Conservation (phyloP, 2,797 vertebrate genomes). For the Tarsius wallacei region DNA sequence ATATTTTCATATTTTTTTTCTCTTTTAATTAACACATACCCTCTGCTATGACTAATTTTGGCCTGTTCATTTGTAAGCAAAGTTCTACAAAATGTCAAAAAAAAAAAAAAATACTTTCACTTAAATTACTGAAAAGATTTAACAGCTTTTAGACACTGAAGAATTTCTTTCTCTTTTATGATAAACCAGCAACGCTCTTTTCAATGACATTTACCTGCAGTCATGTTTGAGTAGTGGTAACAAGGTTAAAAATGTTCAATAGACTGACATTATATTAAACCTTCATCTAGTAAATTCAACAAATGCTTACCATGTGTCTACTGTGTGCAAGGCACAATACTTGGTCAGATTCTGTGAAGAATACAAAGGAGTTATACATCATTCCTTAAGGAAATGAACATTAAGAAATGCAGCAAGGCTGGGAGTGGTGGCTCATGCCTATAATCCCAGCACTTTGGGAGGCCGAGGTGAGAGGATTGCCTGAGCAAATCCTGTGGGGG, state of each 20-base stretch:
- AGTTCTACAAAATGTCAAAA: conserved; percentile 4
- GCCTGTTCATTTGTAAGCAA: neutral
- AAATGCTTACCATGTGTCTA: conserved; percentile 6
- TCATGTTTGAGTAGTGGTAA: conserved; percentile 42
- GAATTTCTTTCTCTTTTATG: conserved; percentile 27
- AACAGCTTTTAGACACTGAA: conserved; percentile 41
- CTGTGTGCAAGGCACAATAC: neutral
- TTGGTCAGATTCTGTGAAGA: conserved; percentile 3
- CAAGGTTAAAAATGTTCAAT: conserved; percentile 57
- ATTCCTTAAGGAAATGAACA: neutral
- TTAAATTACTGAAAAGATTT: conserved; percentile 62
- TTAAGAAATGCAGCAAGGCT: neutral
- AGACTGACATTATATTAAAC: conserved; percentile 13
- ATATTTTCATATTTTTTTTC: conserved; percentile 32
- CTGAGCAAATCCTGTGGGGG: too few species aligned
- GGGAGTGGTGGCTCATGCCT: too few species aligned
- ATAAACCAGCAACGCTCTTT: conserved; percentile 45
- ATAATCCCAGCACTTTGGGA: too few species aligned
- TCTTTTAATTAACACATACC: neutral
- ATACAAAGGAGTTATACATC: neutral
- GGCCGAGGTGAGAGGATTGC: too few species aligned
- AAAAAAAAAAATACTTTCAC: neutral
- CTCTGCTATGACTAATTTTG: conserved; percentile 53
- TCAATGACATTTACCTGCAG: conserved; percentile 56
- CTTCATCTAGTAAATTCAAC: conserved; percentile 36